Evolutionary conservation across 2,113 vertebrate species (phyloP).

Genomic region (Perca fluviatilis): DNA sequence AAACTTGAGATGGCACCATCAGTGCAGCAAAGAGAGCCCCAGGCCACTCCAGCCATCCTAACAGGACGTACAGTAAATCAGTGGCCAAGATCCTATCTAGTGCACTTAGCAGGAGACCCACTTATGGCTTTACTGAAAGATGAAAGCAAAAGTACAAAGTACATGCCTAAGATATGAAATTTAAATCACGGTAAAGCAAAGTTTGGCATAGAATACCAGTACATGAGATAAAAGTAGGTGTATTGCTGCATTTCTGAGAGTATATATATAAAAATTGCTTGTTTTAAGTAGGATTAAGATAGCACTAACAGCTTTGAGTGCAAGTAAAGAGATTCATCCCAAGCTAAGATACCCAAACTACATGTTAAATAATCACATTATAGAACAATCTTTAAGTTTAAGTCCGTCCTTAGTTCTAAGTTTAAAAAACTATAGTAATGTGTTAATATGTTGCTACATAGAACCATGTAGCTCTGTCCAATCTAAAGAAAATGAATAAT

Average conservation of each 20-base stretch:
- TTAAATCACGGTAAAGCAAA: slow-evolving; percentile 18
- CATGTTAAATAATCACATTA: background rate
- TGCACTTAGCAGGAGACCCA: slow-evolving; percentile 70
- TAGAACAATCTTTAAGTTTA: background rate
- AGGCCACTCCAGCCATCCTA: slow-evolving; percentile 52
- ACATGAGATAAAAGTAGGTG: background rate
- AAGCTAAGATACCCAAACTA: background rate
- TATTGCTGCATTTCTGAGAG: background rate
- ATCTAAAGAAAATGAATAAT: background rate
- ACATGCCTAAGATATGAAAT: slow-evolving; percentile 41
- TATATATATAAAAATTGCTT: background rate
- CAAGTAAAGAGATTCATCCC: background rate
- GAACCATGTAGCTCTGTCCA: background rate
- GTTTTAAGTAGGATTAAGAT: background rate
- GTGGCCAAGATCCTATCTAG: slow-evolving; percentile 61
- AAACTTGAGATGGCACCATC: slow-evolving; percentile 56
- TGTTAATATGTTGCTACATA: background rate
- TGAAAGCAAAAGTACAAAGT: slow-evolving; percentile 47
- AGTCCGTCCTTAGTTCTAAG: background rate
- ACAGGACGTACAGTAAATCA: slow-evolving; percentile 66
- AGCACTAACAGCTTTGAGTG: background rate
- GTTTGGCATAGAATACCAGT: background rate
- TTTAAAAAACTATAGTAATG: background rate
- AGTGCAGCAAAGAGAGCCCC: slow-evolving; percentile 43
- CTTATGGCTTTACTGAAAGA: slow-evolving; percentile 61